A percentile compares a stretch with the other conserved stretches of the same genome.
Evolutionary conservation across 2,797 vertebrate species (phyloP).

Genomic region (Staurois parvus): DNA sequence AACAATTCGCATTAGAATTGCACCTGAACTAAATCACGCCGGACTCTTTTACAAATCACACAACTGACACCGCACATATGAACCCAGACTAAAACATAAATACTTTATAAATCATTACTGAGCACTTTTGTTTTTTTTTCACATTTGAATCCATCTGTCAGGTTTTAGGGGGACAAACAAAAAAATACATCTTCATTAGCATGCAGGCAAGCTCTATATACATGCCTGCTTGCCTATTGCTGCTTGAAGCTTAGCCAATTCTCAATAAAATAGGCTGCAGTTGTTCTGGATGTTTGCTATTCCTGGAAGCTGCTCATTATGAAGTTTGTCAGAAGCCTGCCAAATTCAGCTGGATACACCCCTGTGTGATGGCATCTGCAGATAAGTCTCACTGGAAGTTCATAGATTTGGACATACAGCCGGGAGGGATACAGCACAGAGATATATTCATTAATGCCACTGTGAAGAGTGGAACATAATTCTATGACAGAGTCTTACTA

Average conservation of each 20-base stretch:
- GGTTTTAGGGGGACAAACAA: neutral
- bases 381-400: neutral
- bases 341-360: neutral
- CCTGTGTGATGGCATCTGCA: conserved; percentile 1
- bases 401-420: conserved; percentile 14
- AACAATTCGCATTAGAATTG: too few relatives aligned
- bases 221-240: neutral
- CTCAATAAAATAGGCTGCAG: neutral
- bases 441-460: conserved; percentile 17
- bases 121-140: neutral
- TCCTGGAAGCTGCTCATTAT: conserved; percentile 11
- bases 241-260: neutral
- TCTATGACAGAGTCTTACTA: neutral
- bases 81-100: neutral
- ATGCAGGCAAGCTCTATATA: neutral
- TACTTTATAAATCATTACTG: neutral
- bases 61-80: too few relatives aligned
- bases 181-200: neutral
- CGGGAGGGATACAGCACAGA: neutral
- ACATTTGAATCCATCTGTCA: neutral
- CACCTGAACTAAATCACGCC: too few relatives aligned
- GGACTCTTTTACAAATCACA: too few relatives aligned
- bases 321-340: conserved; percentile 6
- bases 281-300: conserved; percentile 5
- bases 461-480: conserved; percentile 6